phyloP scores from a whole-genome alignment of 2,888 invertebrate genomes.

The Cheilosia pagana region DNA sequence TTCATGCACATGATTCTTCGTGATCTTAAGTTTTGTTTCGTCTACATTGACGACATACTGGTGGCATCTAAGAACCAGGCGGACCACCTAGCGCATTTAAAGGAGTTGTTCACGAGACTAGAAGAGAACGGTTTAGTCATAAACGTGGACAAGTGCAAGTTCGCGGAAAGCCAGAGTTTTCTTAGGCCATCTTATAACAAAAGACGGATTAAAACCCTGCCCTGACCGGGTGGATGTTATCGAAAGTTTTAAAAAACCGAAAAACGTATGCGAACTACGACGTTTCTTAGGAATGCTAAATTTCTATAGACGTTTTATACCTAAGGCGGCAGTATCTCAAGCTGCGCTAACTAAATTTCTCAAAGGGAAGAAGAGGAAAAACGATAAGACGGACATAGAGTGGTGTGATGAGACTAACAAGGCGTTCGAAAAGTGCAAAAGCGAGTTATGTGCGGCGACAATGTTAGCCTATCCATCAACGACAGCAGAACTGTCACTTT shows the following conservation, averaged over 20 bases:
- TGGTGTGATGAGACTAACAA: slow-evolving; percentile 19
- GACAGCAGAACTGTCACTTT: slow-evolving; percentile 31
- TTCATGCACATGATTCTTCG: slow-evolving; percentile 77
- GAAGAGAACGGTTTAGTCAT: slow-evolving; percentile 72
- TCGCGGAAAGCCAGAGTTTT: slow-evolving; percentile 36
- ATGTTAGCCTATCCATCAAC: slow-evolving; percentile 38
- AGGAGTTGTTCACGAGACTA: slow-evolving; percentile 71
- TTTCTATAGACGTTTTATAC: slow-evolving; percentile 71
- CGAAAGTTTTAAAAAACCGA: slow-evolving; percentile 28
- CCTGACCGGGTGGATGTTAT: slow-evolving; percentile 65
- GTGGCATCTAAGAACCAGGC: slow-evolving; percentile 69
- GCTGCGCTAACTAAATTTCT: slow-evolving; percentile 8
- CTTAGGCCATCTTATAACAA: slow-evolving; percentile 48
- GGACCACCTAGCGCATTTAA: slow-evolving; percentile 70
- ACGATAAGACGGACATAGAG: slow-evolving; percentile 37
- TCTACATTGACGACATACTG: slow-evolving; percentile 77
- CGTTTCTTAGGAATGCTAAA: slow-evolving; percentile 71
- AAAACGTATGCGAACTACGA: slow-evolving; percentile 53
- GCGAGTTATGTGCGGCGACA: slow-evolving; percentile 16
- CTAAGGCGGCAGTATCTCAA: slow-evolving; percentile 23
- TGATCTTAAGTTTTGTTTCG: slow-evolving; percentile 72
- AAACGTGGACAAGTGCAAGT: slow-evolving; percentile 63
- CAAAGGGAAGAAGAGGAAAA: slow-evolving; percentile 53
- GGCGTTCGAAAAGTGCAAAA: slow-evolving; percentile 54
- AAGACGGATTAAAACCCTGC: slow-evolving; percentile 51